Evolutionary conservation across 2,113 vertebrate genomes (phyloP).

Genomic region (Corydoras sp.): DNA sequence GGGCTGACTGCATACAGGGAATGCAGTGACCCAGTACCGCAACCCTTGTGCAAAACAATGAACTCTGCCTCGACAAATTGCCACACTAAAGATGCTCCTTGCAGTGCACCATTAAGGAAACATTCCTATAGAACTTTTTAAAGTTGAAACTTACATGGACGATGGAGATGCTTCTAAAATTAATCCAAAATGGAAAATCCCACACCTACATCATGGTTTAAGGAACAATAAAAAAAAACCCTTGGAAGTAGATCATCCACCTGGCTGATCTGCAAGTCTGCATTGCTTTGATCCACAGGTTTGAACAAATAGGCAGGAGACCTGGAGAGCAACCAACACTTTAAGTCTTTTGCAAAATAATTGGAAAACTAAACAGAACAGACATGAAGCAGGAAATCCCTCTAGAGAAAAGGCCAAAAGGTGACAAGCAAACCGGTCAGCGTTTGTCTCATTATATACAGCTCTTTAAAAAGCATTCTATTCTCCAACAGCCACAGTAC

Average conservation of each 20-base stretch:
- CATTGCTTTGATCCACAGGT: not conserved
- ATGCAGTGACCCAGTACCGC: conserved; percentile 14
- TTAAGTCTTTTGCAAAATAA: conserved; percentile 15
- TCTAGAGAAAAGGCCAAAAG: conserved; percentile 21
- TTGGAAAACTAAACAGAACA: conserved; percentile 28
- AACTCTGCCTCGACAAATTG: conserved; percentile 7
- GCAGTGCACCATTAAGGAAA: too few relatives aligned
- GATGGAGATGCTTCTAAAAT: too few relatives aligned
- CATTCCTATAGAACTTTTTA: too few relatives aligned
- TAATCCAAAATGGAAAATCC: too few relatives aligned
- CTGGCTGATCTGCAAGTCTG: not conserved
- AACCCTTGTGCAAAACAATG: conserved; percentile 5
- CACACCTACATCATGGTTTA: too few relatives aligned
- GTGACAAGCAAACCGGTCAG: conserved; percentile 2
- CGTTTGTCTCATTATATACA: not conserved
- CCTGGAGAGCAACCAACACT: not conserved
- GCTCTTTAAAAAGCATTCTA: not conserved
- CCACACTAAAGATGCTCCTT: conserved; percentile 1
- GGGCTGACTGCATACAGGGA: conserved; percentile 2
- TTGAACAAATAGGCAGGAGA: not conserved
- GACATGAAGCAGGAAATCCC: conserved; percentile 34
- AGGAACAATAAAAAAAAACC: not conserved
- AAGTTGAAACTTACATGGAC: too few relatives aligned
- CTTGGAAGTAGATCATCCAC: too few relatives aligned
- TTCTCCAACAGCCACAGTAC: too few relatives aligned